Conservation (phyloP, 2,888 invertebrate species). For the Cephalotes varians region DNA sequence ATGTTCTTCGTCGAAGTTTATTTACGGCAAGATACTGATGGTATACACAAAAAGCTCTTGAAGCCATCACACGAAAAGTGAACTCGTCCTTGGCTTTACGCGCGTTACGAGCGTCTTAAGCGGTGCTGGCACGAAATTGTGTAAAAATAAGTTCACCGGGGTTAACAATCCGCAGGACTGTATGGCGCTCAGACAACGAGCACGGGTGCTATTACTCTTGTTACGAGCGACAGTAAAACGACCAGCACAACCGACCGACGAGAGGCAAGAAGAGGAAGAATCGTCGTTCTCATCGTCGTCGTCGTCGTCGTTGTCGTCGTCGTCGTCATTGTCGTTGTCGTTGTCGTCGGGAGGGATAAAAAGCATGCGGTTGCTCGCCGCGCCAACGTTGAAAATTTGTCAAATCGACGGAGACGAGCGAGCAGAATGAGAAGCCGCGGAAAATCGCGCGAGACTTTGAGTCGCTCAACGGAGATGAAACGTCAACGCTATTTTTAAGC, state of each 20-base stretch:
- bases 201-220: slow-evolving; percentile 55
- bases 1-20: slow-evolving; percentile 31
- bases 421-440: neutral
- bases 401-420: slow-evolving; percentile 6
- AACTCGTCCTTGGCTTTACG: slow-evolving; percentile 39
- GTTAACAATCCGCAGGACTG: slow-evolving; percentile 55
- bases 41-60: slow-evolving; percentile 20
- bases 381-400: slow-evolving; percentile 44
- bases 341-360: slow-evolving; percentile 11
- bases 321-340: slow-evolving; percentile 6
- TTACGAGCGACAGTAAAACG: slow-evolving; percentile 55
- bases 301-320: neutral
- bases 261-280: slow-evolving; percentile 40
- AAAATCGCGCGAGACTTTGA: slow-evolving; percentile 18
- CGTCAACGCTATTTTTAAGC: slow-evolving; percentile 54
- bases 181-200: slow-evolving; percentile 54
- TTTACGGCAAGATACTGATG: slow-evolving; percentile 27
- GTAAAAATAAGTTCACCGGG: slow-evolving; percentile 55
- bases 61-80: slow-evolving; percentile 10
- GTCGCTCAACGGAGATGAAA: slow-evolving; percentile 16
- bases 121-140: slow-evolving; percentile 49
- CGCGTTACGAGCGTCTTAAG: slow-evolving; percentile 50
- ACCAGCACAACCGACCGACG: slow-evolving; percentile 14
- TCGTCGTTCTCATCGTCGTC: neutral
- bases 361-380: slow-evolving; percentile 30